Percentiles rank a stretch among this genome's conserved stretches.
phyloP scores from a whole-genome alignment of 2,888 invertebrate genomes.

The Melinaea menophilus region DNA sequence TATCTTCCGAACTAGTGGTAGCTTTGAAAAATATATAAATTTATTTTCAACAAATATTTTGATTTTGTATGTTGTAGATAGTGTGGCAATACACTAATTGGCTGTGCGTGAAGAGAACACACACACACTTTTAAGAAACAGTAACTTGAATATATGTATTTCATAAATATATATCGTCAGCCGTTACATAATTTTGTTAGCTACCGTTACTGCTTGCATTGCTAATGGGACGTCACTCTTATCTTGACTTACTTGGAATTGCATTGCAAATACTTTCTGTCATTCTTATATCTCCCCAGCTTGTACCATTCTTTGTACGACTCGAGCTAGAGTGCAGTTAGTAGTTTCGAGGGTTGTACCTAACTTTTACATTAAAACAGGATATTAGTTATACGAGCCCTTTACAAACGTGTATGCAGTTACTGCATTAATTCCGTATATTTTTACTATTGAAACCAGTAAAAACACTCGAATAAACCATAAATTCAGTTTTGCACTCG shows the following conservation, averaged over 20 bases:
- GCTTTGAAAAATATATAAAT: too few species aligned
- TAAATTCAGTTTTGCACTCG: neutral
- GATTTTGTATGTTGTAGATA: too few species aligned
- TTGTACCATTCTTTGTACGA: neutral
- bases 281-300: conserved; percentile 4
- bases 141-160: too few species aligned
- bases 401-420: neutral
- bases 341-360: neutral
- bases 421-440: neutral
- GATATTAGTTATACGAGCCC: neutral
- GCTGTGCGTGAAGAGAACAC: too few species aligned
- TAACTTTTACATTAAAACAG: conserved; percentile 3
- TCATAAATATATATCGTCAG: neutral
- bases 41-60: too few species aligned
- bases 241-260: conserved; percentile 17
- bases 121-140: too few species aligned
- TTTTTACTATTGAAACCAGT: neutral
- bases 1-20: neutral
- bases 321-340: too few species aligned
- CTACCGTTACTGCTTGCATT: neutral
- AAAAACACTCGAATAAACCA: neutral
- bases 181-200: conserved; percentile 11
- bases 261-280: conserved; percentile 16
- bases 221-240: conserved; percentile 15
- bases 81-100: too few species aligned